Base-by-base conservation (phyloP, 2,888 invertebrate genomes). In the Parapristionchus giblindavisi region DNA sequence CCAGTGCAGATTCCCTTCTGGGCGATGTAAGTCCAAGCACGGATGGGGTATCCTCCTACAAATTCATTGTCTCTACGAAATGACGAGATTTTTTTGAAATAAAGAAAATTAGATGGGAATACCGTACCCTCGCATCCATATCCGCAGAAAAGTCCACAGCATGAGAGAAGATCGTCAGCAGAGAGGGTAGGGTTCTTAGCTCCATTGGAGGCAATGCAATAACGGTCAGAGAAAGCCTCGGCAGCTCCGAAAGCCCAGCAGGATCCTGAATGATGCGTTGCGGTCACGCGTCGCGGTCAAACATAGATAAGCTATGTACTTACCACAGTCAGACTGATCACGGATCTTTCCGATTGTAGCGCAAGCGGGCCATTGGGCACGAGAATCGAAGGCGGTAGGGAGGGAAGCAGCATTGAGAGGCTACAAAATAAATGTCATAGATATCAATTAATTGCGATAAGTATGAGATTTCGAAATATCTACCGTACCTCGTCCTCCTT, bases 11-110 rank as follows among this genome's bases (percentile, higher is more conserved):
- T 90, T 3, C 95, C 95, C 68, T 91, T 91, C 76, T 91, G 90
- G 34, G 92, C 92, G 93, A 94, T 95, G 89, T 93, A 94, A 68
- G 91, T 90, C 95, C 95, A 96, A 17, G 95, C 95, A 24, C 92
- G 91, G 0, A 92, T 92, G 3, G 93, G 93, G 88, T 92, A 93
- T 3, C 95, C 95, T 36, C 94, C 95, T 85, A n/a, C 34, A 61
- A 21, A 2, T 3, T 5, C 27, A 5, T 11, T 6, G 58, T 48
- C 8, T 48, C 17, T 48, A 48, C 17, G 48, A 48, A 48, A 8
- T 48, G 11, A 14, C 48, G 8, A 48, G 11, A 14, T 17, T 48
- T 17, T 8, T 48, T 17, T 48, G 32, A 8, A 8, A 56, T n/a
- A 27, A 14, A 27, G 29, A 27, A 56, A 43, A 17, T 27, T 27